Percentiles rank a stretch among this genome's conserved stretches.
Conservation (phyloP, 2,113 vertebrate genomes). For the Entosphenus tridentatus region DNA sequence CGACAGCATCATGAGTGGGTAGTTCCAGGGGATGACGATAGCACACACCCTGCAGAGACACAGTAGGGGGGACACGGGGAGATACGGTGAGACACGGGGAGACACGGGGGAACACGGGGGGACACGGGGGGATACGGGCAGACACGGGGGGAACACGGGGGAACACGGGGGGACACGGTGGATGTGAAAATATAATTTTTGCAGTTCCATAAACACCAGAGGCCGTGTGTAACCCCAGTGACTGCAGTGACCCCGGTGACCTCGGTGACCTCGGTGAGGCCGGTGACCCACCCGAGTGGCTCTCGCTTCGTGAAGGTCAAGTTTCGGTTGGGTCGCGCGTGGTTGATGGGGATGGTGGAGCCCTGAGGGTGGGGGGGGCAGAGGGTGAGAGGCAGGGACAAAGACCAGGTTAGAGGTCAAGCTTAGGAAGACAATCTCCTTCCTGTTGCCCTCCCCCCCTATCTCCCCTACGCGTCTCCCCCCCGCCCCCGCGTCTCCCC, state of each 20-base stretch:
- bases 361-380: constrained; percentile 18
- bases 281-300: constrained; percentile 29
- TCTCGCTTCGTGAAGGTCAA: constrained; percentile 38
- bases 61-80: no score
- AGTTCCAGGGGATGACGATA: constrained; percentile 63
- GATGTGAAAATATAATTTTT: no score
- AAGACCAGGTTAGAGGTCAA: background rate
- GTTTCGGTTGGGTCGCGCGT: constrained; percentile 42
- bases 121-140: no score
- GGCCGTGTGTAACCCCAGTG: no score
- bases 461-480: background rate
- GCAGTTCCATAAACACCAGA: no score
- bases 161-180: no score
- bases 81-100: no score
- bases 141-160: no score
- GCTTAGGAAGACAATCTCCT: background rate
- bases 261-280: no score
- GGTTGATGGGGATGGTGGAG: constrained; percentile 41
- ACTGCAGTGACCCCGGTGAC: no score
- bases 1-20: constrained; percentile 59
- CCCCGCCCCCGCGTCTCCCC: background rate
- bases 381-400: background rate
- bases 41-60: constrained; percentile 34
- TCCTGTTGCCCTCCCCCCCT: background rate
- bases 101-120: no score